phyloP scores from a whole-genome alignment of 2,113 vertebrate species.

The Pelusios castaneus region DNA sequence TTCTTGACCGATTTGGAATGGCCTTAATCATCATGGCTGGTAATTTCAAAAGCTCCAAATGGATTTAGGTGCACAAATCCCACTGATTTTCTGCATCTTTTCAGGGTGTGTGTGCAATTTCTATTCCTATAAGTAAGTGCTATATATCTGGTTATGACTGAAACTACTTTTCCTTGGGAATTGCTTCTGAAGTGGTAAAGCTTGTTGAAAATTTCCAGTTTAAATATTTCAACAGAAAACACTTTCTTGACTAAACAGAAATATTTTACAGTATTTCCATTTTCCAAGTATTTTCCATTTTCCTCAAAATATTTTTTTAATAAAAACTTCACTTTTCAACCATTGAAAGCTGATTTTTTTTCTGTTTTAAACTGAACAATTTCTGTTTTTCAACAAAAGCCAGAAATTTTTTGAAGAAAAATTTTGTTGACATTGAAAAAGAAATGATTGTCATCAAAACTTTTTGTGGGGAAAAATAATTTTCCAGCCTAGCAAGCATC shows the following conservation, averaged over 20 bases:
- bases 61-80: background rate
- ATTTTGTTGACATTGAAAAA: background rate
- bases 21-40: background rate
- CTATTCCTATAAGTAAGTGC: background rate
- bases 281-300: background rate
- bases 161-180: background rate
- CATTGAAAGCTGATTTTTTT: background rate
- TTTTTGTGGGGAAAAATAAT: background rate
- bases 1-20: background rate
- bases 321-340: background rate
- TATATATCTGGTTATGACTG: background rate
- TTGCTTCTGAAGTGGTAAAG: background rate
- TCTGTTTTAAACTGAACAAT: background rate
- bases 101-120: background rate
- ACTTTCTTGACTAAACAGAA: background rate
- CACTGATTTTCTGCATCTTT: background rate
- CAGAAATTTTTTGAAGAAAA: background rate
- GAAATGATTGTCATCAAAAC: background rate
- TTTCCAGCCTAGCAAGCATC: no score
- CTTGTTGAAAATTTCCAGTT: background rate
- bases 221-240: background rate
- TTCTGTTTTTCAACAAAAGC: background rate
- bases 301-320: background rate
- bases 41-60: constrained; percentile 26
- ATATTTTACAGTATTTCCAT: background rate